These are phyloP conservation scores for Eclectus roratus DNA, from an alignment of 2,113 vertebrate species.

Conservation along the genomic window DNA sequence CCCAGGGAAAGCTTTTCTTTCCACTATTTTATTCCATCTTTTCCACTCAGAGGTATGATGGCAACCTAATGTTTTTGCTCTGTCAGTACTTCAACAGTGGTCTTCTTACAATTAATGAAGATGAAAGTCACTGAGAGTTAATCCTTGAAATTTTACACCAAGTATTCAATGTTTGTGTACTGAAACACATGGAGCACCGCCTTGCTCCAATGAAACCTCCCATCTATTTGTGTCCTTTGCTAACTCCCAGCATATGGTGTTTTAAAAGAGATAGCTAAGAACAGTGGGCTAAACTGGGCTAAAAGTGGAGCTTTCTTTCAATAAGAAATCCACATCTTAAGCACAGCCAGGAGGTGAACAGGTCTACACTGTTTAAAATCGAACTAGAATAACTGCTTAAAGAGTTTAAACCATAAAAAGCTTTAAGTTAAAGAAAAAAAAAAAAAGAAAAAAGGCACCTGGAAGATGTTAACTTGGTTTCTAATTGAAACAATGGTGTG, in stretches of 20 bases:
- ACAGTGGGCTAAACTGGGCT: background rate
- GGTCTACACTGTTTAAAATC: background rate
- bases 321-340: constrained; percentile 5
- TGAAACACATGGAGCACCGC: background rate
- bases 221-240: background rate
- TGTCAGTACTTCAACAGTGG: background rate
- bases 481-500: constrained; percentile 50
- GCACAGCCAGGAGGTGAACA: background rate
- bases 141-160: background rate
- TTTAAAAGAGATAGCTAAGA: background rate
- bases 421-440: background rate
- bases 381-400: background rate
- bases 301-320: background rate
- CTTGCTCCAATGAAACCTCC: background rate
- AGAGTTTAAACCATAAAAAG: background rate
- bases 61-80: background rate
- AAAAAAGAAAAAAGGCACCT: constrained; percentile 33
- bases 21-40: background rate
- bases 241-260: background rate
- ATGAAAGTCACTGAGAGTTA: background rate
- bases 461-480: constrained; percentile 51
- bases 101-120: background rate
- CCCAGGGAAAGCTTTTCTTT: background rate
- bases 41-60: background rate
- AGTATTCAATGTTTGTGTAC: background rate